Base-by-base conservation (phyloP, 2,797 vertebrate species). In the Steatocranus sp. region DNA sequence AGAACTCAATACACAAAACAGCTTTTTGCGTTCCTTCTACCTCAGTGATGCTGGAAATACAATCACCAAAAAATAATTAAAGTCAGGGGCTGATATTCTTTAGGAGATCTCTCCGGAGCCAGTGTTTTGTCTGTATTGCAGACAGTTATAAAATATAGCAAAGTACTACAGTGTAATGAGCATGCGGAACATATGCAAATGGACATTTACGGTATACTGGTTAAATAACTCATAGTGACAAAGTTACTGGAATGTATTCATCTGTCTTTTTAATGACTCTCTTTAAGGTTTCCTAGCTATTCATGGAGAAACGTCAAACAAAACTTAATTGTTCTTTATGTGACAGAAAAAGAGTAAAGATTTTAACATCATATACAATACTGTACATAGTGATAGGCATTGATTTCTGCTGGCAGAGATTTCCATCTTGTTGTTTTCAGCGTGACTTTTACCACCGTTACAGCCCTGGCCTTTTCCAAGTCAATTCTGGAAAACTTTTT, bases 401-500 rank as follows among this genome's bases (percentile, higher is more conserved):
- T 56, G 93, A 94, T 92, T 91, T 48, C 27, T 75, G 48, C 32
- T 9, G 46, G 78, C 74, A 51, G 27, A 88, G 23, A 84, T 79
- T 87, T 90, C 61, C 54, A 43, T 84, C 63, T 77, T 7, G 50
- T 86, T 82, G 84, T 91, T 88, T 84, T 78, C 20, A 49, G 49
- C 23, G 14, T 41, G 77, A 80, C 82, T 88, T 85, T 58, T 27
- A 8, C 77, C 41, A 14, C 54, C 20, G 38, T 80, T 54, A 79
- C 84, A 81, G 41, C 68, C n/a, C 2, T 86, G 91, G 92, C 92
- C 92, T 93, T 93, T 91, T 85, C 88, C 82, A 32, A 89, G 83
- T 92, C 90, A 86, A 84, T 91, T 75, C 80, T 74, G 83, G 83
- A 75, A 90, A 92, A 94, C 66, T 81, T 93, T 93, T 93, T 90